Evolutionary conservation across 2,888 invertebrate species (phyloP), one percentile per base, ranked within the genome.

Genomic region (Diarsia mendica): DNA sequence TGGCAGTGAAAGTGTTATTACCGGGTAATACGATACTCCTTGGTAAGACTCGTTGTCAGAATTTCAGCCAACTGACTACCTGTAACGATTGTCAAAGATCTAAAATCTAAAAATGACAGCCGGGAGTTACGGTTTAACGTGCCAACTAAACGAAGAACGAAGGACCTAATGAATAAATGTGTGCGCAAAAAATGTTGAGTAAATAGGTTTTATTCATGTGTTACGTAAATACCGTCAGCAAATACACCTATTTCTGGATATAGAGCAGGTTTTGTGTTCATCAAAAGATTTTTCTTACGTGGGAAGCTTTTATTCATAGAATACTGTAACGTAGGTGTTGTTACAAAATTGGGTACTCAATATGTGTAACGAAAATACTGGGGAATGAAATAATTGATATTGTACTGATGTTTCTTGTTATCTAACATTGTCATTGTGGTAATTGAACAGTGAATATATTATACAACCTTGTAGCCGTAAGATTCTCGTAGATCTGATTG

Each of bases 191-290:
- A 58, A 58, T 13, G 53, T 51, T 64, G 33, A 70, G 48, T 28
- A 10, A 71, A 65, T 8, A 18, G 39, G 3, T 13, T 65, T 71
- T 20, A 46, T 55, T 63, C n/a, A 44, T 39, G 20, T 28, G 6
- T 74, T 75, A 33, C 9, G n/a, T 66, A 65, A 65, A 55, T 75
- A 65, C 2, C 23, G 48, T 46, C 39, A 65, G 18, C 13, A 61
- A 61, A 39, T 39, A 61, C 11, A n/a, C 39, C 11, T 61, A 48
- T 67, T 67, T 78, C 48, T 44, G 2, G 18, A 63, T 8, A 55
- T 18, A 20, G 23, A 48, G 20, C 18, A 53, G 20, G 18, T 13
- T 49, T 66, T 66, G 1, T 13, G 33, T 53, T 76, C 53, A 53
- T 76, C 53, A 39, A 44, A 51, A 51, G 20, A 20, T 23, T 51